A percentile compares a stretch with the other conserved stretches of the same genome.
These are phyloP conservation scores for Lucifuga dentata DNA, from an alignment of 2,113 vertebrate species.

Conservation along the genomic window DNA sequence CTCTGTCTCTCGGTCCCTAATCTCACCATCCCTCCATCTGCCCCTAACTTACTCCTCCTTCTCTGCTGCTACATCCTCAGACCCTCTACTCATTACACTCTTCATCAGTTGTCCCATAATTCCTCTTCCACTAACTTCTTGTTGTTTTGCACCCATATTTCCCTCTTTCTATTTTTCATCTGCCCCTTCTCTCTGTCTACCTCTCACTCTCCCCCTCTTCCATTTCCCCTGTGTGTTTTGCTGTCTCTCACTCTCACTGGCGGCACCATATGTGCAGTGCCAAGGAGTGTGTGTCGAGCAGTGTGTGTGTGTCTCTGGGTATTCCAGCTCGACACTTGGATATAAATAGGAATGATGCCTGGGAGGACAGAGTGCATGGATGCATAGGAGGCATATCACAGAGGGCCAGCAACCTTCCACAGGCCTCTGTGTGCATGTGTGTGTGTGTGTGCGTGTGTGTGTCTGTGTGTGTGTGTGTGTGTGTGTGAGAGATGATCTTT, in stretches of 20 bases:
- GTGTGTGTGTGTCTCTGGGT: slow-evolving; percentile 52
- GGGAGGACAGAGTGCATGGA: slow-evolving; percentile 72
- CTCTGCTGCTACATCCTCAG: slow-evolving; percentile 19
- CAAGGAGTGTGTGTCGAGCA: slow-evolving; percentile 32
- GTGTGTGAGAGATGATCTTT: slow-evolving; percentile 17
- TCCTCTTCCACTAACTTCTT: slow-evolving; percentile 21
- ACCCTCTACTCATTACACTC: slow-evolving; percentile 31
- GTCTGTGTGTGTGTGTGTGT: slow-evolving; percentile 6
- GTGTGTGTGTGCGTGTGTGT: slow-evolving; percentile 20
- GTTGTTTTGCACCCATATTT: slow-evolving; percentile 1
- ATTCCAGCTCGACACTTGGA: slow-evolving; percentile 60
- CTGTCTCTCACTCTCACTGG: slow-evolving; percentile 63
- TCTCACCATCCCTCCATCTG: slow-evolving; percentile 65
- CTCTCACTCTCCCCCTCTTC: slow-evolving; percentile 36
- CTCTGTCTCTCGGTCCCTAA: slow-evolving; percentile 44
- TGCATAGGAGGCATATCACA: slow-evolving; percentile 68
- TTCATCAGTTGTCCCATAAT: slow-evolving; percentile 5
- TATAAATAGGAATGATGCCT: slow-evolving; percentile 78
- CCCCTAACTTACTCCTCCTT: slow-evolving; percentile 30
- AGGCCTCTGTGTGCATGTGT: slow-evolving; percentile 31
- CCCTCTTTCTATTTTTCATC: slow-evolving; percentile 32
- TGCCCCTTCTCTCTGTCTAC: slow-evolving; percentile 31
- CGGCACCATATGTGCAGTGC: slow-evolving; percentile 66
- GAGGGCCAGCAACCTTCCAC: slow-evolving; percentile 58
- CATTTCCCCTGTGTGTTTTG: slow-evolving; percentile 40